phyloP scores from a whole-genome alignment of 2,888 invertebrate genomes.

The Pseudococcus longispinus region DNA sequence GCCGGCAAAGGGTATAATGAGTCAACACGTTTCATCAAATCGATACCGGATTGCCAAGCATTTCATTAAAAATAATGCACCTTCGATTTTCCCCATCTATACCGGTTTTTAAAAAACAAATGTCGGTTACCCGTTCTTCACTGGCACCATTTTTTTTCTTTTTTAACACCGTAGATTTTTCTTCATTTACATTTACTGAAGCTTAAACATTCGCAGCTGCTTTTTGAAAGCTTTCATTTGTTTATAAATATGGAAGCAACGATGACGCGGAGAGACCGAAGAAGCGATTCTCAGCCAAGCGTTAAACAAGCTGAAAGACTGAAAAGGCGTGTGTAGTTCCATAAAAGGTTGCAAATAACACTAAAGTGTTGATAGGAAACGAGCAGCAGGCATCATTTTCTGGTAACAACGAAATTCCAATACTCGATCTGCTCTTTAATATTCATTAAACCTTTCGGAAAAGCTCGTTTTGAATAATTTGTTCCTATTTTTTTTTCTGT shows the following conservation, averaged over 20 bases:
- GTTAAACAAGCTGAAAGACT: slow-evolving; percentile 39
- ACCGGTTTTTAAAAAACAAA: background rate
- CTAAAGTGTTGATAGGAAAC: slow-evolving; percentile 30
- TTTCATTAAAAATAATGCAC: slow-evolving; percentile 9
- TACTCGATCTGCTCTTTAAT: slow-evolving; percentile 47
- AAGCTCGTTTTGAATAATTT: slow-evolving; percentile 49
- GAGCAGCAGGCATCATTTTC: slow-evolving; percentile 20
- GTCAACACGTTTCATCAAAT: background rate
- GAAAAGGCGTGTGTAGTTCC: slow-evolving; percentile 14
- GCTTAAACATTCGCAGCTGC: slow-evolving; percentile 43
- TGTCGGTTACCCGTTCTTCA: background rate
- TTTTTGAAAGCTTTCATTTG: slow-evolving; percentile 42
- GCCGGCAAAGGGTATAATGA: background rate
- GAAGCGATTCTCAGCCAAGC: slow-evolving; percentile 36
- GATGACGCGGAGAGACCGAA: background rate
- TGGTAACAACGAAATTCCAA: slow-evolving; percentile 41
- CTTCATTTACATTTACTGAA: slow-evolving; percentile 40
- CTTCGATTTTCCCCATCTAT: background rate
- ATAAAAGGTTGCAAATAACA: slow-evolving; percentile 35
- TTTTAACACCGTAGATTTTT: background rate
- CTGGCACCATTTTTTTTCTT: background rate
- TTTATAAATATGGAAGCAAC: slow-evolving; percentile 22
- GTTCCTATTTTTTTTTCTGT: slow-evolving; percentile 12
- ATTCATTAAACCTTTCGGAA: slow-evolving; percentile 51
- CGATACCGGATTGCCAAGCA: background rate